Base-by-base conservation (phyloP, 1,140 invertebrate species). In the Macrosteles quadrilineatus region DNA sequence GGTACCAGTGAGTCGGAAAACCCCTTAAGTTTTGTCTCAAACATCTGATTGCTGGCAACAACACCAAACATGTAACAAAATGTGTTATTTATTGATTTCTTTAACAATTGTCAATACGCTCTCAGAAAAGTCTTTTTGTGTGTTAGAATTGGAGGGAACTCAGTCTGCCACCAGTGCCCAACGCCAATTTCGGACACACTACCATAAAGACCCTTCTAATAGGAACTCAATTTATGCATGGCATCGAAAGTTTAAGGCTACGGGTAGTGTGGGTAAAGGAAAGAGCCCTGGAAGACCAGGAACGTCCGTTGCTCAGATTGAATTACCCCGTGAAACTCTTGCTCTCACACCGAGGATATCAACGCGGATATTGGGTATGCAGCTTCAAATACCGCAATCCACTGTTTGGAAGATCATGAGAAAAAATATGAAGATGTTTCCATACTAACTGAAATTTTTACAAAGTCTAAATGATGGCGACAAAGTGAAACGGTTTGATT, bases 341-440 rank as follows among this genome's bases (percentile, higher is more conserved):
- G 47, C 4, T 14, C 11, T 14, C 47, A 53, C 47, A 14, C 47
- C 47, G 21, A 53, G 47, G 47, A 53, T 53, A 53, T 53, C 47
- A 53, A 53, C 21, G 47, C 47, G 47, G 47, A 53, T 6, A 19
- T 11, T 53, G 47, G 21, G 47, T 53, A 53, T 53, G 47, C 11
- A 53, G 47, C 47, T 53, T 53, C 19, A 53, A 53, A 53, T 53
- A 19, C 47, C 47, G 21, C 47, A 53, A 14, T 53, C 47, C 47
- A 53, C 9, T 11, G 19, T 53, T 53, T 21, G 47, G 47, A 53
- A 53, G 47, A 21, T 53, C 21, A 19, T 53, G 47, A 53, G 47
- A 53, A 53, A 53, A 53, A 53, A 11, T 17, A 4, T 53, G 47
- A 53, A 53, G 47, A 53, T 53, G 47, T 53, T 53, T 11, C n/a